Percentiles rank a stretch among this genome's conserved stretches.
Evolutionary conservation across 2,888 invertebrate genomes (phyloP).

Genomic region (Galeruca laticollis): DNA sequence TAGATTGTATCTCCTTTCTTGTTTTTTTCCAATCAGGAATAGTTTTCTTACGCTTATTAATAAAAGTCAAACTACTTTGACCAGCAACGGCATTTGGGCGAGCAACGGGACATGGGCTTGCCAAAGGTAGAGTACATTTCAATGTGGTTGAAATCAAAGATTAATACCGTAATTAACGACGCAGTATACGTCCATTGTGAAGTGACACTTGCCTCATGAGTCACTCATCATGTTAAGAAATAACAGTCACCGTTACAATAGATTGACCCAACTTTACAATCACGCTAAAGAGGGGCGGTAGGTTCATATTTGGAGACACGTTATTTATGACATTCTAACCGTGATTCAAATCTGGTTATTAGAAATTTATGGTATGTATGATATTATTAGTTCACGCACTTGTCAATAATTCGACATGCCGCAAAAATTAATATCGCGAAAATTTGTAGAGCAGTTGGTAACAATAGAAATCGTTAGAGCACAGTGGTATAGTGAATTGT

Average conservation of each 20-base stretch:
- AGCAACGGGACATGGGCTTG: too few relatives aligned
- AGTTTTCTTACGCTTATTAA: too few relatives aligned
- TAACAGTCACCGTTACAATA: neutral
- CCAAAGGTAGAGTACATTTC: too few relatives aligned
- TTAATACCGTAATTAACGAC: too few relatives aligned
- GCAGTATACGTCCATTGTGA: too few relatives aligned
- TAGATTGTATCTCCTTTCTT: too few relatives aligned
- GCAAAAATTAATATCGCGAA: constrained; percentile 59
- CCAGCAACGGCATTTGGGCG: too few relatives aligned
- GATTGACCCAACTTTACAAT: neutral
- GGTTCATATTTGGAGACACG: constrained; percentile 20
- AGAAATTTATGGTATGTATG: constrained; percentile 56
- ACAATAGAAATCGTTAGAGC: constrained; percentile 55
- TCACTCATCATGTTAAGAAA: too few relatives aligned
- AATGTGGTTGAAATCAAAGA: too few relatives aligned
- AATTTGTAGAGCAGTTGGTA: constrained; percentile 52
- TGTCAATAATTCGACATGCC: constrained; percentile 53
- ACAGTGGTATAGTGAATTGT: constrained; percentile 33
- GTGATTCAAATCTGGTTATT: constrained; percentile 46
- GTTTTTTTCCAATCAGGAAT: too few relatives aligned
- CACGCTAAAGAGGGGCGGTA: constrained; percentile 9
- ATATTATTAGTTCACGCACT: constrained; percentile 53
- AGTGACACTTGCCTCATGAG: too few relatives aligned
- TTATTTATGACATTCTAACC: constrained; percentile 34
- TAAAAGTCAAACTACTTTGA: too few relatives aligned